phyloP scores from a whole-genome alignment of 2,113 vertebrate genomes.

The Pterocles gutturalis region DNA sequence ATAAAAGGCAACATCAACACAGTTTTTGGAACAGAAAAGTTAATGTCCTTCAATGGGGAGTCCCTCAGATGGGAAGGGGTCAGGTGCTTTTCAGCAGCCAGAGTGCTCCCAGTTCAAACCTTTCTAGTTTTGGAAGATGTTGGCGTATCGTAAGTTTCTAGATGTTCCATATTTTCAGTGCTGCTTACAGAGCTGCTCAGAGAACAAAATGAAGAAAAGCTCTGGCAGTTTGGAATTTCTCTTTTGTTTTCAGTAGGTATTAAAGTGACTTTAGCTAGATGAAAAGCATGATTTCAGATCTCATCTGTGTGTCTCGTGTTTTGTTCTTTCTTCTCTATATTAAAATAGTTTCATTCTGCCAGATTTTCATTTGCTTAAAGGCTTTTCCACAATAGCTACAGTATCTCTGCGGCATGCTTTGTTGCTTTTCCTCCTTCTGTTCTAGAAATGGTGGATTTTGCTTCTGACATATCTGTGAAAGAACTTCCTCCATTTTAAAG shows the following conservation, averaged over 20 bases:
- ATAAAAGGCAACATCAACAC: neutral
- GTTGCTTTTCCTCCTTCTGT: neutral
- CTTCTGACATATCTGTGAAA: neutral
- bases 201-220: neutral
- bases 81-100: neutral
- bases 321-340: neutral
- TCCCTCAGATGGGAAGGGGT: neutral
- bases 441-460: neutral
- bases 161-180: neutral
- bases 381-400: neutral
- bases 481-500: neutral
- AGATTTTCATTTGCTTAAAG: neutral
- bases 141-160: neutral
- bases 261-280: neutral
- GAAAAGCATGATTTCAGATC: neutral
- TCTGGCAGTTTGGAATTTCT: neutral
- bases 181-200: neutral
- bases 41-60: rapidly evolving
- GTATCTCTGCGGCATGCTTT: neutral
- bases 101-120: neutral
- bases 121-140: neutral
- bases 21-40: neutral
- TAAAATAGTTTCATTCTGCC: neutral
- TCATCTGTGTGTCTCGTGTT: neutral
- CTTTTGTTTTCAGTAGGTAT: neutral